Percentiles rank a stretch among this genome's conserved stretches.
These are phyloP conservation scores for Phycodurus eques DNA, from an alignment of 2,113 vertebrate genomes.

Conservation along the genomic window DNA sequence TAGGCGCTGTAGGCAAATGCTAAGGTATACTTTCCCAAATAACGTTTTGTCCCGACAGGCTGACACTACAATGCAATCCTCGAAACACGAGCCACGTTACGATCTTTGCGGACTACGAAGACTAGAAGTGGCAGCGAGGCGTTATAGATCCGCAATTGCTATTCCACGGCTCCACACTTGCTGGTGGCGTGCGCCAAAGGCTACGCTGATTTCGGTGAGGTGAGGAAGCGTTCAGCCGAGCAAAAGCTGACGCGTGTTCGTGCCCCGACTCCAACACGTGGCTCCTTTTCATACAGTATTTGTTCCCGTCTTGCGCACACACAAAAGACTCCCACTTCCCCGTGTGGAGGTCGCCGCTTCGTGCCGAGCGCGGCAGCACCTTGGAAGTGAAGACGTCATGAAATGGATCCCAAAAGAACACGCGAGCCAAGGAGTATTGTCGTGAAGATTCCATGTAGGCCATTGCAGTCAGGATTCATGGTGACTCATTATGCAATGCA, in stretches of 20 bases:
- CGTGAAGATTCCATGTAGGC: neutral
- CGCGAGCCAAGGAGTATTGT: neutral
- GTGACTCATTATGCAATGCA: slow-evolving; percentile 30
- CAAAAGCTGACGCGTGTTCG: slow-evolving; percentile 10
- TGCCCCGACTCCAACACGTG: slow-evolving; percentile 15
- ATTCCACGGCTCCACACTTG: neutral
- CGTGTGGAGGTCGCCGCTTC: too few species aligned
- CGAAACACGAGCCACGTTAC: too few species aligned
- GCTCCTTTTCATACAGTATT: slow-evolving; percentile 6
- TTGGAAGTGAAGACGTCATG: neutral
- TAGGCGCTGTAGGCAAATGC: neutral
- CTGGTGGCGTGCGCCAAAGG: neutral
- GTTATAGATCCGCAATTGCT: neutral
- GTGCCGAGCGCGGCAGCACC: neutral
- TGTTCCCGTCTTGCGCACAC: slow-evolving; percentile 4
- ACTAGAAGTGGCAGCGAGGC: neutral
- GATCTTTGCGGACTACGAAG: neutral
- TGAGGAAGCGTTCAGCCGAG: slow-evolving; percentile 15
- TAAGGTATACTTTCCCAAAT: too few species aligned
- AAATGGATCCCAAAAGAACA: neutral
- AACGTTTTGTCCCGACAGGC: too few species aligned
- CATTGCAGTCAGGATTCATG: slow-evolving; percentile 5
- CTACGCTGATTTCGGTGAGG: slow-evolving; percentile 12
- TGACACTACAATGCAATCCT: too few species aligned
- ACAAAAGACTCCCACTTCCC: slow-evolving; percentile 1